Conservation (phyloP, 2,113 vertebrate genomes). For the Geococcyx californianus region DNA sequence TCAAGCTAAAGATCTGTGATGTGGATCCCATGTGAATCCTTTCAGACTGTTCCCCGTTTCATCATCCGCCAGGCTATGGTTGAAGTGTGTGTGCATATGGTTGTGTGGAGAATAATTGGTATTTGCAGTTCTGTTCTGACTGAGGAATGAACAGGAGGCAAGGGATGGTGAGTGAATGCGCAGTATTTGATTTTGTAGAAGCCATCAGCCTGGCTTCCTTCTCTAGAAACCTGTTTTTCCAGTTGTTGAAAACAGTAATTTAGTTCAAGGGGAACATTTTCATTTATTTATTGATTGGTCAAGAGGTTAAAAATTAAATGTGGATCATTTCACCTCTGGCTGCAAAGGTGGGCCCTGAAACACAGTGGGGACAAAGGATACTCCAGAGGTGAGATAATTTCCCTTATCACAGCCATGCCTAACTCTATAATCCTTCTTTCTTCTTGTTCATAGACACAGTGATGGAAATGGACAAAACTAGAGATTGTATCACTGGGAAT, state of each 20-base stretch:
- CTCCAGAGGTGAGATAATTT: background rate
- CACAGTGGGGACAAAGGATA: background rate
- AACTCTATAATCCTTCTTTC: background rate
- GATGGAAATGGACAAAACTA: background rate
- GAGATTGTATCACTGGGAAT: background rate
- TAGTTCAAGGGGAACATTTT: background rate
- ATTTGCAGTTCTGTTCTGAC: background rate
- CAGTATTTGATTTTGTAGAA: background rate
- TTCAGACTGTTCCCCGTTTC: background rate
- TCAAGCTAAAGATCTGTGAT: slow-evolving; percentile 25
- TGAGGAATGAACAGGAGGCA: background rate
- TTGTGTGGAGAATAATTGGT: background rate
- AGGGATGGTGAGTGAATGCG: background rate
- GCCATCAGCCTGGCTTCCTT: background rate
- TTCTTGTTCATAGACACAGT: background rate
- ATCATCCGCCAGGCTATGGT: background rate
- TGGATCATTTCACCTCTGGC: background rate
- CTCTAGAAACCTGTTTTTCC: background rate
- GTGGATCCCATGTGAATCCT: background rate
- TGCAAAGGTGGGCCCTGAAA: background rate
- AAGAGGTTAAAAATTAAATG: background rate
- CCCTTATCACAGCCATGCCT: background rate
- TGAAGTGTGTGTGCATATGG: background rate
- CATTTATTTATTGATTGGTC: background rate
- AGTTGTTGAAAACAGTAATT: background rate